phyloP scores from a whole-genome alignment of 2,797 vertebrate genomes.

The Cossypha heuglini region DNA sequence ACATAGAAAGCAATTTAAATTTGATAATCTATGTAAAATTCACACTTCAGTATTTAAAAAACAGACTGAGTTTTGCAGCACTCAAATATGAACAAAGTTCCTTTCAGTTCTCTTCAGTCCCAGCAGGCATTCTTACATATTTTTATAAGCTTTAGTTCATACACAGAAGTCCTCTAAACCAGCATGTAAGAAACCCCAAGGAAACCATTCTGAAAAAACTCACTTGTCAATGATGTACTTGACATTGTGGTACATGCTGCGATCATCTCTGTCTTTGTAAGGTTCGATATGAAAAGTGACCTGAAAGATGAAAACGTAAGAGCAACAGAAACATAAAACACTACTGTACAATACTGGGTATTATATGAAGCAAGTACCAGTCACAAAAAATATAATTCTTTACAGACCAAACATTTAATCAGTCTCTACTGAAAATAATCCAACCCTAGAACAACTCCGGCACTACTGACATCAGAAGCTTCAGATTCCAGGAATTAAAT shows the following conservation, averaged over 20 bases:
- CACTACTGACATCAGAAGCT: background rate
- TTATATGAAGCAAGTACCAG: background rate
- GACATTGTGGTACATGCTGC: conserved; percentile 86
- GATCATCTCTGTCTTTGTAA: conserved; percentile 88
- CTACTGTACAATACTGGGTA: accelerated
- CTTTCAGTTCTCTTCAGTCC: background rate
- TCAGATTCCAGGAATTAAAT: background rate
- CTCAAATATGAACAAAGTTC: background rate
- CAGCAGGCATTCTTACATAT: background rate
- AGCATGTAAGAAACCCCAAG: background rate
- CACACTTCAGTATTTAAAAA: background rate
- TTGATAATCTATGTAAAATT: background rate
- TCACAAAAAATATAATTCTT: background rate
- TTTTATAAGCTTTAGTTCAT: background rate
- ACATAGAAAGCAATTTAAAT: background rate
- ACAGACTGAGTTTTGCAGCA: background rate
- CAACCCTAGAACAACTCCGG: background rate
- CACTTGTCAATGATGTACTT: conserved; percentile 93
- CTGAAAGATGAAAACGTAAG: conserved; percentile 71
- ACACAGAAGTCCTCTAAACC: background rate
- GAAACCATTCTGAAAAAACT: conserved; percentile 56
- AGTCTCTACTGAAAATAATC: background rate
- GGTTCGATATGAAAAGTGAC: conserved; percentile 94
- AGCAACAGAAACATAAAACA: background rate
- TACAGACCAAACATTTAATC: background rate